Conservation (phyloP, 2,888 invertebrate genomes). For the Diabrotica balteata region DNA sequence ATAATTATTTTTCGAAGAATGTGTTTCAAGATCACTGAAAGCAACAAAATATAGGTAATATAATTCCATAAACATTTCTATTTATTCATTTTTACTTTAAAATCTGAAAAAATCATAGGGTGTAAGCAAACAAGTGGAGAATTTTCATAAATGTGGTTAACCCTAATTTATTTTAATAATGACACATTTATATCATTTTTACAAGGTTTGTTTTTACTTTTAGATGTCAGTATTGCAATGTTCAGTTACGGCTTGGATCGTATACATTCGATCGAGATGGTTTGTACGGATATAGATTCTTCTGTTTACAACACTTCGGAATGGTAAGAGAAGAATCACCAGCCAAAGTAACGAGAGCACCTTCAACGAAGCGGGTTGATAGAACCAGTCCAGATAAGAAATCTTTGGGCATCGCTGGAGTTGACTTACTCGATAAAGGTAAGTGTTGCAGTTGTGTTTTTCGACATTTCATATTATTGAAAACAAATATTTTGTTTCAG, state of each 20-base stretch:
- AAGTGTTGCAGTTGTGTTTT: too few species aligned
- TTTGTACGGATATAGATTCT: constrained; percentile 73
- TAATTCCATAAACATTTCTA: too few species aligned
- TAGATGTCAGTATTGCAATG: constrained; percentile 89
- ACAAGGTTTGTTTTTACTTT: constrained; percentile 14
- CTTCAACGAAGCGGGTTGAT: constrained; percentile 43
- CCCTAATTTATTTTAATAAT: too few species aligned
- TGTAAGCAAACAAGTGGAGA: too few species aligned
- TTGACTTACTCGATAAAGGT: constrained; percentile 60
- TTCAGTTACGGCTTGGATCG: constrained; percentile 80
- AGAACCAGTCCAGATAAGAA: constrained; percentile 63
- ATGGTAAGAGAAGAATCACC: constrained; percentile 64
- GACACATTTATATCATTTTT: too few species aligned
- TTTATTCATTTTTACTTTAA: too few species aligned
- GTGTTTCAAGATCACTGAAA: too few species aligned
- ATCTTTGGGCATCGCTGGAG: constrained; percentile 61
- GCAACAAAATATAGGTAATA: too few species aligned
- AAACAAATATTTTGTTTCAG: constrained; percentile 43
- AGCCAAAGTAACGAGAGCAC: constrained; percentile 49
- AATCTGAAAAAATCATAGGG: too few species aligned
- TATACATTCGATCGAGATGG: constrained; percentile 77
- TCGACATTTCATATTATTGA: background rate
- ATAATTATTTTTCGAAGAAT: too few species aligned
- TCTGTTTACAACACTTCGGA: constrained; percentile 78
- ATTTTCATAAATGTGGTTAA: too few species aligned